A percentile compares a stretch with the other conserved stretches of the same genome.
Evolutionary conservation across 35 echinoderm and acorn worm genomes (phyloP).

Genomic region (Apostichopus japonicus): DNA sequence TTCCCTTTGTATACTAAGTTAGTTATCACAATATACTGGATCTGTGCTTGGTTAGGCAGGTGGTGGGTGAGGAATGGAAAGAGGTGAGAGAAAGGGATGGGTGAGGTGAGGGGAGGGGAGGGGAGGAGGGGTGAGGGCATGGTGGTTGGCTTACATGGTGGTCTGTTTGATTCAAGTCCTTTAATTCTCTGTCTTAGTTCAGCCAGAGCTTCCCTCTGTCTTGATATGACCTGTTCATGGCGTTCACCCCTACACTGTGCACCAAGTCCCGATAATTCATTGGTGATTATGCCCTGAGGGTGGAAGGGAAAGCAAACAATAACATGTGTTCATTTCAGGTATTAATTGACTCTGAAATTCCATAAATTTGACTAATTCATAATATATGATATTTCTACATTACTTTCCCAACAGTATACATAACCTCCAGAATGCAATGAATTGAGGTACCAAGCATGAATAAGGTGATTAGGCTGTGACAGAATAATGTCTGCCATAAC

Average conservation of each 20-base stretch:
- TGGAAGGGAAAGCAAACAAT: neutral
- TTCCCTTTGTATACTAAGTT: too few relatives aligned
- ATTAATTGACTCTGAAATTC: too few relatives aligned
- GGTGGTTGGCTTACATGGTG: slow-evolving; percentile 74
- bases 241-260: slow-evolving; percentile 93
- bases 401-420: too few relatives aligned
- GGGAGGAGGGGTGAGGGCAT: neutral
- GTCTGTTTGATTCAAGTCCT: slow-evolving; percentile 87
- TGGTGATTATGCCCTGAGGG: slow-evolving; percentile 87
- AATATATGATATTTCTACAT: too few relatives aligned
- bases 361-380: too few relatives aligned
- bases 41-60: too few relatives aligned
- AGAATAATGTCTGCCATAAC: too few relatives aligned
- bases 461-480: too few relatives aligned
- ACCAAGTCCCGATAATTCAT: slow-evolving; percentile 79
- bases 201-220: slow-evolving; percentile 89
- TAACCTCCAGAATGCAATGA: too few relatives aligned
- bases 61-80: neutral
- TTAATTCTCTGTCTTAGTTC: slow-evolving; percentile 93
- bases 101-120: neutral
- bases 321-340: too few relatives aligned
- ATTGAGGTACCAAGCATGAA: too few relatives aligned
- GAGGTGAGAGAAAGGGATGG: neutral
- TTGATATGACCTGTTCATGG: slow-evolving; percentile 79
- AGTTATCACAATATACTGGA: too few relatives aligned